Base-by-base conservation (phyloP, 2,113 vertebrate species). In the Brachypodius melanocephalos region DNA sequence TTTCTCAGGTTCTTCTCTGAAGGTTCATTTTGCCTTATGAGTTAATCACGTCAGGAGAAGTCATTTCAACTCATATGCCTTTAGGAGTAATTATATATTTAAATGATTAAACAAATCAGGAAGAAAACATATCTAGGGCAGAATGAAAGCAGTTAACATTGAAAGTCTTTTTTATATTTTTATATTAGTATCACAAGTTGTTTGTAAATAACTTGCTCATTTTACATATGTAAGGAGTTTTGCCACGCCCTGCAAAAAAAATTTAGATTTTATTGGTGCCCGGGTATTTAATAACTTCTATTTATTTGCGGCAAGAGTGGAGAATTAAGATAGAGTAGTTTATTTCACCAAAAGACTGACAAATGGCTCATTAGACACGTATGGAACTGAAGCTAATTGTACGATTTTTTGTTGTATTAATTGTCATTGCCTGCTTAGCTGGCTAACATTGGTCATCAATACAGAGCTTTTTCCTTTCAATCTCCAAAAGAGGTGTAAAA, bases 321-420 rank as follows among this genome's bases (percentile, higher is more conserved):
- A 98, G 97, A 97, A 98, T 98, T 98, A 98, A 98, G 97, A 98
- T 85, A 95, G 97, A 98, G 97, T 96, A 98, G 97, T 98, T 97
- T 97, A 97, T 97, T 98, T 98, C 97, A 98, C 96, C 95, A 96
- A 97, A 97, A 98, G 97, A 97, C 96, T 97, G 97, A 98, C 97
- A 98, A 98, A 98, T 97, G 97, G 97, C 96, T 98, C 98, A 98
- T 98, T 97, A 98, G 97, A 98, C 97, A 97, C 97, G 97, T 97
- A 98, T 10, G 79, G 93, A 98, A 95, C 96, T 98, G 98, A 97
- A 97, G 97, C 96, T 98, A 97, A 97, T 96, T 96, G 94, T 97
- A 97, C 32, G 34, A 86, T 96, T 97, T 97, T 94, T 97, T 96
- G 93, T 96, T 93, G 87, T 97, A 97, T 97, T 97, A 97, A 98